These are phyloP conservation scores for Pantherophis vulpinus DNA, from an alignment of 2,797 vertebrate genomes.

Conservation along the genomic window DNA sequence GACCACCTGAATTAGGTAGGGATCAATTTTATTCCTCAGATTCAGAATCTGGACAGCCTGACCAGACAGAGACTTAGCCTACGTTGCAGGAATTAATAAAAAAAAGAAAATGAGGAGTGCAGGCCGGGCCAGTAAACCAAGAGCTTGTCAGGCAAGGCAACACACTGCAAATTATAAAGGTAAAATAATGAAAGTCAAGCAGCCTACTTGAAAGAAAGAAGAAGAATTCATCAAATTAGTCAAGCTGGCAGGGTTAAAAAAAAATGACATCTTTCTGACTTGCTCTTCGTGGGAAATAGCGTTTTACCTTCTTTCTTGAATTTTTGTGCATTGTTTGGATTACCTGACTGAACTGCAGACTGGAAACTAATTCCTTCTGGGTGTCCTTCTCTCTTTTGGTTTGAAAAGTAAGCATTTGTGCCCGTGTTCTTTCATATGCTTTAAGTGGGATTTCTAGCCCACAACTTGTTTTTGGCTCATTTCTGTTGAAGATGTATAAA, in stretches of 20 bases:
- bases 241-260: rapidly evolving
- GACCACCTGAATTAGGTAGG: too few relatives aligned
- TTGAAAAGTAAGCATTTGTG: not conserved
- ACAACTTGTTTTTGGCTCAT: not conserved
- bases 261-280: too few relatives aligned
- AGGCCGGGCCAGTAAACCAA: not conserved
- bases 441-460: not conserved
- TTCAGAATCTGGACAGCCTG: too few relatives aligned
- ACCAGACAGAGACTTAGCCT: not conserved
- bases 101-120: not conserved
- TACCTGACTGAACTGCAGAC: not conserved
- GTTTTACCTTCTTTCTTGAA: too few relatives aligned
- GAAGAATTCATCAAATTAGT: not conserved
- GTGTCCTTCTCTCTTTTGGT: not conserved
- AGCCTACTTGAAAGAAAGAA: not conserved
- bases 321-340: too few relatives aligned
- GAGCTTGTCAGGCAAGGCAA: not conserved
- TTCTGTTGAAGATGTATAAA: not conserved
- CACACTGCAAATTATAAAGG: not conserved
- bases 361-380: not conserved
- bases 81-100: not conserved
- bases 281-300: too few relatives aligned
- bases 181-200: not conserved
- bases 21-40: too few relatives aligned
- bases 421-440: not conserved